Evolutionary conservation across 2,797 vertebrate species (phyloP), one percentile per base, ranked within the genome.

Genomic region (Petrocephalus schoutedeni): DNA sequence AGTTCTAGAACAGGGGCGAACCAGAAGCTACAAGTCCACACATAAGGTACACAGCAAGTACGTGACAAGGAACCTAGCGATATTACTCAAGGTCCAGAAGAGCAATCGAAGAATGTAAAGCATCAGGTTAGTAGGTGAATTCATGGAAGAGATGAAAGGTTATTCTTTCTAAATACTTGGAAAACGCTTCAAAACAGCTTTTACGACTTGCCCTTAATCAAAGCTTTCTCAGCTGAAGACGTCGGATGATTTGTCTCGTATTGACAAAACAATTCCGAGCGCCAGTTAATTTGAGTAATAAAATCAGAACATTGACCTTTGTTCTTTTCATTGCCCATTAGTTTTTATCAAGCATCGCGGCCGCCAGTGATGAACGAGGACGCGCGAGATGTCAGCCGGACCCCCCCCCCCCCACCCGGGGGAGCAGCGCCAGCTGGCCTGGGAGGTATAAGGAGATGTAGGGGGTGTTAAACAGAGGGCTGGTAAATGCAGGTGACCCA

Each of bases 221-320:
- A 86, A 58, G 21, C 54, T 85, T 32, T 32, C 84, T 54, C 23
- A 23, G 83, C 21, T 85, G 53, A 28, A 84, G 54, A 32, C 84
- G 32, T 21, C 8, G 9, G 84, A 41, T 36, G 82, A 85, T 85
- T 56, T 85, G 36, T 85, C 58, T 85, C 4, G 28, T 58, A 85
- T 85, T 28, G 84, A 85, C 84, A 58, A 57, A 85, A 57, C 84
- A 85, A 54, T 85, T 85, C 54, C 1, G 45, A 56, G 84, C 84
- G 0, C 14, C 23, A 85, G 84, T 85, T 85, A 58, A 56, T 85
- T 85, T 85, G 53, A n/a, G 84, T 58, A 58, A 85, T 56, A 86
- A 58, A 86, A 86, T 28, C 12, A 45, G 84, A 28, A 58, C 21
- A 41, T 58, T 59, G 84, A 86, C 84, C 84, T 86, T 86, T 86